Base-by-base conservation (phyloP, 2,888 invertebrate species). In the Agonum fuliginosum region DNA sequence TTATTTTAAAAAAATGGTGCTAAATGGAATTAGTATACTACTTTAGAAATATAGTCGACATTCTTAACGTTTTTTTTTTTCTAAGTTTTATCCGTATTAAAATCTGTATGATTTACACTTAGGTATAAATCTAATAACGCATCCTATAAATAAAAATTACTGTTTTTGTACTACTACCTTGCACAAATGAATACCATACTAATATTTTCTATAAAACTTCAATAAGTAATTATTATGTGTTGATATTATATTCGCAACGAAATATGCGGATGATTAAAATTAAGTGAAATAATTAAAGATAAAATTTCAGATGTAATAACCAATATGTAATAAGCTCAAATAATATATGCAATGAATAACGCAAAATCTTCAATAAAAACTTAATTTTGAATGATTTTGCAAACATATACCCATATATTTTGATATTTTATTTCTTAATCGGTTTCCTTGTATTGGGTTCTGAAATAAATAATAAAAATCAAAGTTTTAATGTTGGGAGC, bases 401-500 rank as follows among this genome's bases (percentile, higher is more conserved):
- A 14, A 62, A 34, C 54, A 27, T 58, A 27, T 27, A 24, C 4
- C 30, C 27, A 24, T 24, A 48, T 46, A 22, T 72, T 72, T 17
- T 51, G 74, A 58, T 75, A 43, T 67, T 12, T 20, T n/a, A n/a
- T 22, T 46, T 22, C 51, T 86, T 87, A 89, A 82, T 89, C 89
- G 14, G 89, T 87, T 82, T 89, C 85, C 82, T 89, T 88, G 81
- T 89, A 89, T 78, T 89, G 87, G 48, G 89, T 88, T 83, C 89
- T 89, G 88, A 80, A 88, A 88, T 81, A 82, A 82, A 81, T 82
- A 81, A 76, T n/a, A n/a, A n/a, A n/a, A n/a, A n/a, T n/a, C n/a
- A n/a, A n/a, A n/a, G n/a, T n/a, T n/a, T n/a, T n/a, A n/a, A n/a
- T n/a, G n/a, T n/a, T n/a, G n/a, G n/a, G n/a, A n/a, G n/a, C n/a